Percentiles rank a stretch among this genome's conserved stretches.
Evolutionary conservation across 2,888 invertebrate species (phyloP).

Genomic region (Scrobipalpa atriplicella): DNA sequence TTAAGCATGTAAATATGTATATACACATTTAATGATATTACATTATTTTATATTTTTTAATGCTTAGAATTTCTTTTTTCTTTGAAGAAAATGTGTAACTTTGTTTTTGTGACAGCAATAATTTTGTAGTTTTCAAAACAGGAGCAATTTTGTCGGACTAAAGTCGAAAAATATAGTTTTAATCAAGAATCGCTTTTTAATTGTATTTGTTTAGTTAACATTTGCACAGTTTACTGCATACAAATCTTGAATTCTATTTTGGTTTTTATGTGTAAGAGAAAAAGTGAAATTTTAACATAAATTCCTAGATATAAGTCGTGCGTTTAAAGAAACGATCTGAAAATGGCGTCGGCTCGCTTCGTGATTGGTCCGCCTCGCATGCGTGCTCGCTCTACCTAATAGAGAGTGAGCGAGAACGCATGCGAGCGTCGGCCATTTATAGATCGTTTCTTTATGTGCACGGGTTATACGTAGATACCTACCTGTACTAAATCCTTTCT

Average conservation of each 20-base stretch:
- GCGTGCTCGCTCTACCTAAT: too few relatives aligned
- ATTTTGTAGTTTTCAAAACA: slow-evolving; percentile 19
- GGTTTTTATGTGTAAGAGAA: neutral
- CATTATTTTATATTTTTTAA: slow-evolving; percentile 61
- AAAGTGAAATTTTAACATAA: neutral
- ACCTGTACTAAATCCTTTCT: neutral
- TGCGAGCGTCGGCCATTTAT: too few relatives aligned
- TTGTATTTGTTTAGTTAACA: slow-evolving; percentile 39
- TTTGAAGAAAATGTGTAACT: slow-evolving; percentile 39
- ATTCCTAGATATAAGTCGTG: too few relatives aligned
- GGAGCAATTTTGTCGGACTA: slow-evolving; percentile 23
- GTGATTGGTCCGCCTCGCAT: too few relatives aligned
- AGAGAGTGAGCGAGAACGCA: too few relatives aligned
- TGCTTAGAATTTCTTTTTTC: slow-evolving; percentile 58
- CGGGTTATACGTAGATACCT: too few relatives aligned
- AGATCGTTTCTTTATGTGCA: too few relatives aligned
- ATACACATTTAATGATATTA: slow-evolving; percentile 75
- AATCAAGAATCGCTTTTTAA: slow-evolving; percentile 29
- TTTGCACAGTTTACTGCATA: slow-evolving; percentile 33
- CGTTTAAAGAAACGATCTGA: too few relatives aligned
- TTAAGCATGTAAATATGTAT: slow-evolving; percentile 80
- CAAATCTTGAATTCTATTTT: neutral
- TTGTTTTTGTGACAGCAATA: slow-evolving; percentile 31
- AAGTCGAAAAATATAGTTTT: slow-evolving; percentile 27
- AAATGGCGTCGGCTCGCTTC: too few relatives aligned